Base-by-base conservation (phyloP, 2,797 vertebrate genomes). In the Mormyrus hasselquistii region DNA sequence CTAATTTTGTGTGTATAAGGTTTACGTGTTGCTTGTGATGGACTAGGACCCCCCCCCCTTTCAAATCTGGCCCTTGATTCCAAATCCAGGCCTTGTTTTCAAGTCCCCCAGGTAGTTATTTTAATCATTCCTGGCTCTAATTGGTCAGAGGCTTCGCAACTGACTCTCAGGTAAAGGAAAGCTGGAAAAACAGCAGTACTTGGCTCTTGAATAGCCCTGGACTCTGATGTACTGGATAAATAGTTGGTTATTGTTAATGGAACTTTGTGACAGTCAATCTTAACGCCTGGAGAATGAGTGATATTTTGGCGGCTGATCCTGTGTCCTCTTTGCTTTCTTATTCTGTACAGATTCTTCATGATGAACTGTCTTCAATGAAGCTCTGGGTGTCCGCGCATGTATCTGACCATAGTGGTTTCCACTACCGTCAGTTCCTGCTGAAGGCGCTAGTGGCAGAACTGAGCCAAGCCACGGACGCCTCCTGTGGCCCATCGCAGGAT, bases 331-430 rank as follows among this genome's bases (percentile, higher is more conserved):
- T 76, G 50, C 12, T 55, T 2, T 57, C 29, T 69, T 29, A 1
- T 19, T 73, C 5, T 6, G 88, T 90, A 12, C 94, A 99, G 99
- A 93, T 98, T 91, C 96, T 98, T 88, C 96, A 97, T 0, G 97
- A 98, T 90, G 99, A 99, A 93, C 95, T 99, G 55, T 96, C 97
- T 89, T 98, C 97, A 69, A 97, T 97, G 92, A 97, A 96, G 65
- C 95, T 95, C 0, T 99, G 99, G 99, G 98, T 99, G 49, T 98
- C 97, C 91, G 93, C 96, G 96, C 98, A 99, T 9, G 97, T 99
- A 88, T 99, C 99, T 0, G 99, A 99, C 95, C 98, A 99, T 92
- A 99, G 99, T 76, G 99, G 99, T 88, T 99, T 99, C 94, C 98
- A 99, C 94, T 99, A 99, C 92, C 97, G 99, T 57, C 98, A 99